phyloP scores from a whole-genome alignment of 1,140 invertebrate genomes.

The Drosophila sp. region DNA sequence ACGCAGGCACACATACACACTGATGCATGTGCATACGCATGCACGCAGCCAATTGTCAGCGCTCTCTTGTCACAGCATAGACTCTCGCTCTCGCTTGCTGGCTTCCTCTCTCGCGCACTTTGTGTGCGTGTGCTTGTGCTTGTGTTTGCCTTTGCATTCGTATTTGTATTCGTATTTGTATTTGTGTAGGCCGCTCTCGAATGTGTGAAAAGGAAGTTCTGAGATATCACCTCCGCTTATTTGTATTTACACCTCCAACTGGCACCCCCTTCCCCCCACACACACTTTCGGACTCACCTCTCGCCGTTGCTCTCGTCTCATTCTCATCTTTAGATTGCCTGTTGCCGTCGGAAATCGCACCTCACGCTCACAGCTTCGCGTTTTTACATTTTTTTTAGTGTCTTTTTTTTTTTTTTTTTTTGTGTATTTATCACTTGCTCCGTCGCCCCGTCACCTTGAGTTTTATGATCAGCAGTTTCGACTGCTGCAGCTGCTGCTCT shows the following conservation, averaged over 20 bases:
- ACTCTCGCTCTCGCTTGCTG: background rate
- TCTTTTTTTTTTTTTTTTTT: background rate
- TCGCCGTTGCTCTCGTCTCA: conserved; percentile 2
- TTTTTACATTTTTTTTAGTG: conserved; percentile 8
- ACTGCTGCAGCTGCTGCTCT: conserved; percentile 24
- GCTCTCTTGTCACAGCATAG: background rate
- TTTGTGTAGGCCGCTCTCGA: conserved; percentile 76
- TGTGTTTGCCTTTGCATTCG: background rate
- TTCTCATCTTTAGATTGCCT: conserved; percentile 15
- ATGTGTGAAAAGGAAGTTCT: conserved; percentile 83
- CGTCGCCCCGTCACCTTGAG: conserved; percentile 25
- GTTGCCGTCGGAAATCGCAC: conserved; percentile 52
- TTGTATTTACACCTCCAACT: conserved; percentile 77
- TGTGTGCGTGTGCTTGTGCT: conserved; percentile 1
- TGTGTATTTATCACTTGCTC: conserved; percentile 47
- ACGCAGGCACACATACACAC: conserved; percentile 7
- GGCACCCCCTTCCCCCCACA: conserved; percentile 14
- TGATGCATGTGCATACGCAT: conserved; percentile 1
- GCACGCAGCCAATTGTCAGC: background rate
- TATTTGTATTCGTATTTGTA: conserved; percentile 21
- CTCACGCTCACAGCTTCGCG: conserved; percentile 32
- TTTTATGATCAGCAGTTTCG: conserved; percentile 57
- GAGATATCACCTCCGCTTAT: conserved; percentile 82
- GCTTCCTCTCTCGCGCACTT: background rate
- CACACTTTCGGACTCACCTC: too few species aligned